Conservation (phyloP, 2,113 vertebrate genomes). For the Eretmochelys imbricata region DNA sequence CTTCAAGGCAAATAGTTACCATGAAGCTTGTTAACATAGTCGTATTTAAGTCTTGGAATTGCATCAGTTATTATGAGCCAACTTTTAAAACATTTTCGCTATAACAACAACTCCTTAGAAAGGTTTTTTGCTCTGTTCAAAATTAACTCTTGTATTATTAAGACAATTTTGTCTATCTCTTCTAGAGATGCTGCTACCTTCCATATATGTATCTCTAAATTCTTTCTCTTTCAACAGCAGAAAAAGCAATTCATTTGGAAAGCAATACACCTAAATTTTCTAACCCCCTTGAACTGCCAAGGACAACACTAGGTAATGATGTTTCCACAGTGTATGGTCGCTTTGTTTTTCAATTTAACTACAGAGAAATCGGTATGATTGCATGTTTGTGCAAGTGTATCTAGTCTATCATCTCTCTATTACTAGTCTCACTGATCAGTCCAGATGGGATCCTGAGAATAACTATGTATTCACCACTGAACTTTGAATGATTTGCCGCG, state of each 20-base stretch:
- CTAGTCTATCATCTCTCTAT: background rate
- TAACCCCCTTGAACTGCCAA: conserved; percentile 9
- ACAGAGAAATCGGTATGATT: background rate
- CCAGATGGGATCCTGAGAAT: background rate
- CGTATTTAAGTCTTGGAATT: conserved; percentile 2
- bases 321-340: background rate
- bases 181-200: background rate
- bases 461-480: background rate
- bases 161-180: background rate
- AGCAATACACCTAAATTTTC: conserved; percentile 31
- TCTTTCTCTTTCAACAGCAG: conserved; percentile 7
- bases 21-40: conserved; percentile 15
- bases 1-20: background rate
- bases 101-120: background rate
- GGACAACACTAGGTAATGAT: background rate
- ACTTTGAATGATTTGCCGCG: background rate
- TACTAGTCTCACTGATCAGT: rapidly evolving
- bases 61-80: background rate
- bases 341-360: background rate
- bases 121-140: conserved; percentile 14
- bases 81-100: conserved; percentile 11
- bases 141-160: conserved; percentile 9
- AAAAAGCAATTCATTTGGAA: conserved; percentile 43
- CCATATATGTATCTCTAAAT: conserved; percentile 27
- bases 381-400: background rate